phyloP scores from a whole-genome alignment of 2,797 vertebrate genomes.

The Microctenopoma steveboyesi region DNA sequence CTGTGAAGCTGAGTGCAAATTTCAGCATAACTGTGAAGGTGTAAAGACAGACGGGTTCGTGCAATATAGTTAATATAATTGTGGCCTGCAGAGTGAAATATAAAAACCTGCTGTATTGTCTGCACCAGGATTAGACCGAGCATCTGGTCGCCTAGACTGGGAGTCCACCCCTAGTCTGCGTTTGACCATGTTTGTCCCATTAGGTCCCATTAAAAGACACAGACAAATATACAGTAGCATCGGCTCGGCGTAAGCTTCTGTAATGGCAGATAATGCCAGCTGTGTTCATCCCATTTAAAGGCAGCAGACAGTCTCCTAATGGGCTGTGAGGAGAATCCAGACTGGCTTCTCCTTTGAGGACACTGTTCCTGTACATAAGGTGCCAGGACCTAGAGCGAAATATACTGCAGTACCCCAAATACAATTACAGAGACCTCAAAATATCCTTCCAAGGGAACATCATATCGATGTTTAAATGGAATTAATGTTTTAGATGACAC shows the following conservation, averaged over 20 bases:
- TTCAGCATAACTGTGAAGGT: slow-evolving; percentile 15
- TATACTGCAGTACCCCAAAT: slow-evolving; percentile 36
- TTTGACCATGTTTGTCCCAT: slow-evolving; percentile 5
- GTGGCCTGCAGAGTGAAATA: background rate
- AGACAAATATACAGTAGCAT: slow-evolving; percentile 18
- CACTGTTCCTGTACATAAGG: slow-evolving; percentile 38
- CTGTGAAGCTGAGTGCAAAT: background rate
- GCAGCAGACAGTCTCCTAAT: slow-evolving; percentile 48
- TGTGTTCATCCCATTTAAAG: slow-evolving; percentile 41
- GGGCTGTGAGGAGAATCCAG: slow-evolving; percentile 51
- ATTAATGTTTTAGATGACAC: slow-evolving; percentile 29
- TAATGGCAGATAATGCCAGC: slow-evolving; percentile 49
- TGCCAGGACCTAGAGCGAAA: slow-evolving; percentile 58
- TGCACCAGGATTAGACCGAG: slow-evolving; percentile 1
- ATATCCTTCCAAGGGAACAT: slow-evolving; percentile 39
- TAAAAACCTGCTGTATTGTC: background rate
- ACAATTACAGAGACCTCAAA: slow-evolving; percentile 46
- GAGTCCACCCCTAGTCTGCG: slow-evolving; percentile 8
- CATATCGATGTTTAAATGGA: slow-evolving; percentile 37
- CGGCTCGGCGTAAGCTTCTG: slow-evolving; percentile 16
- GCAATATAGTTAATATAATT: background rate
- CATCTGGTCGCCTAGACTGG: background rate
- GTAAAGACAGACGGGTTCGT: background rate
- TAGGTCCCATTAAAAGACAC: slow-evolving; percentile 1
- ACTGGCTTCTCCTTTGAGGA: slow-evolving; percentile 50